These are phyloP conservation scores for Gastrophysa polygoni DNA, from an alignment of 2,888 invertebrate species.

Conservation along the genomic window DNA sequence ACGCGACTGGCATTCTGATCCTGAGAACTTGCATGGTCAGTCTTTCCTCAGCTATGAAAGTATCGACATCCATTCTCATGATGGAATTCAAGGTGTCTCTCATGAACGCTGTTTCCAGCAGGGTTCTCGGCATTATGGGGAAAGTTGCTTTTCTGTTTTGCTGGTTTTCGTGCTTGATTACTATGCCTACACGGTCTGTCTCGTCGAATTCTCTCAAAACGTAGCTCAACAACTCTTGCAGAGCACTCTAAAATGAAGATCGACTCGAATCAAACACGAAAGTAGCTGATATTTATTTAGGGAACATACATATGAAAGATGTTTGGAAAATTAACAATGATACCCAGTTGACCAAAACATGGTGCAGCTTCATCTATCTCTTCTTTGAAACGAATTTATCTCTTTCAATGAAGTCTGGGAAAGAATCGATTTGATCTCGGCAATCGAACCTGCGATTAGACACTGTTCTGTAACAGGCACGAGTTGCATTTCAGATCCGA, in stretches of 20 bases:
- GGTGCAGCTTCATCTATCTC: too few species aligned
- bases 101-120: conserved; percentile 18
- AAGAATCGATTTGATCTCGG: too few species aligned
- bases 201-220: conserved; percentile 27
- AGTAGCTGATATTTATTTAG: background rate
- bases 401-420: too few species aligned
- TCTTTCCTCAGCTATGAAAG: conserved; percentile 21
- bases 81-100: conserved; percentile 24
- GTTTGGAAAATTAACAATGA: too few species aligned
- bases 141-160: conserved; percentile 21
- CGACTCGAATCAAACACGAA: too few species aligned
- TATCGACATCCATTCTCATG: too few species aligned
- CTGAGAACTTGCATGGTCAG: conserved; percentile 30
- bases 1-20: conserved; percentile 21
- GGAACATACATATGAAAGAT: too few species aligned
- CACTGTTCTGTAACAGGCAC: too few species aligned
- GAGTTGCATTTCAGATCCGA: too few species aligned
- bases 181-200: conserved; percentile 28
- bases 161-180: conserved; percentile 27
- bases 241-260: conserved; percentile 21
- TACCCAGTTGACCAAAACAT: too few species aligned
- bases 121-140: conserved; percentile 24
- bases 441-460: too few species aligned
- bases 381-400: too few species aligned
- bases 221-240: conserved; percentile 28